Conservation (phyloP, 2,888 invertebrate genomes). For the Lydus trimaculatus region DNA sequence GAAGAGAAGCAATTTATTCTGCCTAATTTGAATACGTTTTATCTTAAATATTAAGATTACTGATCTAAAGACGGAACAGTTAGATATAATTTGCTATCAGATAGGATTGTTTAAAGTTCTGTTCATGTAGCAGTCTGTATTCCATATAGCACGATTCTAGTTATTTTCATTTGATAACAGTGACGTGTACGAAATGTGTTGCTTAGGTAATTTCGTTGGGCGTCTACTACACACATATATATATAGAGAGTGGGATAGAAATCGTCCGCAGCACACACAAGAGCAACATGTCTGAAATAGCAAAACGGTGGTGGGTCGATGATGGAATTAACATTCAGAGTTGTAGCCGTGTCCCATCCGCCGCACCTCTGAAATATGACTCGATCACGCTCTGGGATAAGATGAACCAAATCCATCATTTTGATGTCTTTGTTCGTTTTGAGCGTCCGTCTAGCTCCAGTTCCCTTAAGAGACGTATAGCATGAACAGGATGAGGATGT, state of each 20-base stretch:
- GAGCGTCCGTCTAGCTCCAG: slow-evolving; percentile 51
- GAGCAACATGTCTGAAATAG: slow-evolving; percentile 54
- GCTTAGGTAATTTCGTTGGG: slow-evolving; percentile 48
- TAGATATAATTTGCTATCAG: not conserved
- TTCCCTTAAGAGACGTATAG: slow-evolving; percentile 37
- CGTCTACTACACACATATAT: slow-evolving; percentile 15
- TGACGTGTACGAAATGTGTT: slow-evolving; percentile 45
- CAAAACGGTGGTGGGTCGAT: slow-evolving; percentile 52
- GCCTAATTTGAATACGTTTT: no score
- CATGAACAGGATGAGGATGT: not conserved
- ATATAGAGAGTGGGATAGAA: not conserved
- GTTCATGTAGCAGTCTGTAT: not conserved
- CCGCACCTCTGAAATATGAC: slow-evolving; percentile 60
- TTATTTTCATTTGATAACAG: slow-evolving; percentile 21
- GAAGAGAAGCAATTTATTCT: no score
- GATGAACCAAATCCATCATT: slow-evolving; percentile 64
- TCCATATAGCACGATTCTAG: slow-evolving; percentile 7
- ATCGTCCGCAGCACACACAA: not conserved
- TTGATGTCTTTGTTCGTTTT: slow-evolving; percentile 63
- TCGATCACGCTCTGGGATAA: slow-evolving; percentile 63
- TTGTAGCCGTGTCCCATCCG: slow-evolving; percentile 57
- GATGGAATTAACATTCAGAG: slow-evolving; percentile 61
- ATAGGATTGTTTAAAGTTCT: not conserved
- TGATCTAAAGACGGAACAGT: not conserved
- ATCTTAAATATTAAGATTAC: no score